A percentile compares a stretch with the other conserved stretches of the same genome.
These are phyloP conservation scores for Ligdia adustata DNA, from an alignment of 2,888 invertebrate genomes.

Conservation along the genomic window DNA sequence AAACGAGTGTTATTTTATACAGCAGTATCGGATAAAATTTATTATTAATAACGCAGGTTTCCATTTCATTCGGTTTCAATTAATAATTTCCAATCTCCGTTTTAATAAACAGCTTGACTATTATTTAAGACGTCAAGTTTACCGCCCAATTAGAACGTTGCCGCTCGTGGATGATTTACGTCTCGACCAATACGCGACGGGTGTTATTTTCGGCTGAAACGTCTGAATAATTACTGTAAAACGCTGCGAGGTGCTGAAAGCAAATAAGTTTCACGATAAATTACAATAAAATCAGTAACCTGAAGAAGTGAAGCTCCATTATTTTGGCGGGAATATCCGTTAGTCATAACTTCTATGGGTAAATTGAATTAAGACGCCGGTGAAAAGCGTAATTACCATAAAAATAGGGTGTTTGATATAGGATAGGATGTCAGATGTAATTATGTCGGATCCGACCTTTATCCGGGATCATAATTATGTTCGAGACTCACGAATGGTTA, in stretches of 20 bases:
- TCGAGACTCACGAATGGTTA: conserved; percentile 31
- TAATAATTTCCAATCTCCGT: conserved; percentile 22
- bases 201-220: conserved; percentile 46
- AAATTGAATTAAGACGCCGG: conserved; percentile 70
- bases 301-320: conserved; percentile 52
- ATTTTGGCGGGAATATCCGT: conserved; percentile 49
- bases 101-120: conserved; percentile 25
- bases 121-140: conserved; percentile 35
- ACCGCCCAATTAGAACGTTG: conserved; percentile 33
- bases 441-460: conserved; percentile 58
- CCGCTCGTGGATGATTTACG: conserved; percentile 42
- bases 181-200: conserved; percentile 41
- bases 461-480: conserved; percentile 63
- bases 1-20: not conserved
- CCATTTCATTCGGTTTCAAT: conserved; percentile 19
- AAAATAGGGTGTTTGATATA: conserved; percentile 60
- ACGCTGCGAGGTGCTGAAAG: conserved; percentile 49
- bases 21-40: not conserved
- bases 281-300: conserved; percentile 57
- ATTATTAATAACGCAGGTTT: conserved; percentile 11
- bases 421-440: conserved; percentile 45
- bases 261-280: conserved; percentile 58
- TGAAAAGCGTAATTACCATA: conserved; percentile 78
- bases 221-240: conserved; percentile 49
- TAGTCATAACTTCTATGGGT: conserved; percentile 62